Percentiles rank a stretch among this genome's conserved stretches.
Conservation (phyloP, 2,888 invertebrate species). For the Clostera curtula region DNA sequence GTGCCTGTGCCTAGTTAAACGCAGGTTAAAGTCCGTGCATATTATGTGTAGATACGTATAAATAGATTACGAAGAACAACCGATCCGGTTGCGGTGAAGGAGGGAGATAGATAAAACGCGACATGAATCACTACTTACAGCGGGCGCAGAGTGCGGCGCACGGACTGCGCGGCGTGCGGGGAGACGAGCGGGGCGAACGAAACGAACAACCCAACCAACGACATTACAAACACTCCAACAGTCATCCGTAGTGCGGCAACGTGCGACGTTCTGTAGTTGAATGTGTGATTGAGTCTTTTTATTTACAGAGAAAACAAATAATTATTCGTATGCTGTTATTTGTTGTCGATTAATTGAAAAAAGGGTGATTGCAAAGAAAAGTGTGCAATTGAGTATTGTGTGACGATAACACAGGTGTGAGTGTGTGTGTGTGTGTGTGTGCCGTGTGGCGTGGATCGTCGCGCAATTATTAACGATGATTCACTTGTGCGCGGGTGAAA, state of each 20-base stretch:
- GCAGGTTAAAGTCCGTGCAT: slow-evolving; percentile 62
- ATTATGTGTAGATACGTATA: slow-evolving; percentile 63
- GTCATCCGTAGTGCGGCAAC: slow-evolving; percentile 60
- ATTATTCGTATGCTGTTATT: slow-evolving; percentile 28
- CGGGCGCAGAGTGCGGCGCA: slow-evolving; percentile 54
- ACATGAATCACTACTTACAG: slow-evolving; percentile 73
- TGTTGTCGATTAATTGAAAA: slow-evolving; percentile 36
- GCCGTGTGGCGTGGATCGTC: slow-evolving; percentile 67
- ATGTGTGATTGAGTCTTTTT: slow-evolving; percentile 32
- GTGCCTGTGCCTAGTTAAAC: too few relatives aligned
- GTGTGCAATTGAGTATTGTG: slow-evolving; percentile 37
- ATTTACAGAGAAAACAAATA: slow-evolving; percentile 39
- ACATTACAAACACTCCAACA: slow-evolving; percentile 70
- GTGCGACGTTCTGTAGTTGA: slow-evolving; percentile 43
- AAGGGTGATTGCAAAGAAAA: slow-evolving; percentile 31
- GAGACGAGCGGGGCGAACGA: slow-evolving; percentile 49
- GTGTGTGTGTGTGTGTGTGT: slow-evolving; percentile 47
- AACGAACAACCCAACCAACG: slow-evolving; percentile 60
- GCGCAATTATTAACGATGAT: slow-evolving; percentile 74
- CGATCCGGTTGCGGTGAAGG: slow-evolving; percentile 73
- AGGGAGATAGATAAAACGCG: slow-evolving; percentile 74
- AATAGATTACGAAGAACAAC: slow-evolving; percentile 73
- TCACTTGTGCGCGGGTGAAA: slow-evolving; percentile 73
- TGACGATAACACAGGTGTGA: slow-evolving; percentile 63
- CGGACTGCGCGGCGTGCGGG: slow-evolving; percentile 37